A percentile compares a stretch with the other conserved stretches of the same genome.
Evolutionary conservation across 1,140 invertebrate genomes (phyloP).

Genomic region (Lasioglossum baleicum): DNA sequence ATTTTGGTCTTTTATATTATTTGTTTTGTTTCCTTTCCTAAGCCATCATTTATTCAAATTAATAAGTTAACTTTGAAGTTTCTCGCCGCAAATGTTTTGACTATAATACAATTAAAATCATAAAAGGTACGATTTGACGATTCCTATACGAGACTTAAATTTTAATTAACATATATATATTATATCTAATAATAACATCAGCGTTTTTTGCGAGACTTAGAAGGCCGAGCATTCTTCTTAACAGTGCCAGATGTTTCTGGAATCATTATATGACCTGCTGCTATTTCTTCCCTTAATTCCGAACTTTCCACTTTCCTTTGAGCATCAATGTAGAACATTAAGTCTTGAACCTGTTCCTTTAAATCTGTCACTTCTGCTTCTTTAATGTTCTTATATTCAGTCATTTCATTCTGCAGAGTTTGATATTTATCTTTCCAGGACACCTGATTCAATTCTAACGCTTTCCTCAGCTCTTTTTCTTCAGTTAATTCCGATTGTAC

Average conservation of each 20-base stretch:
- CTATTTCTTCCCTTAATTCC: constrained; percentile 84
- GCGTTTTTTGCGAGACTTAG: constrained; percentile 51
- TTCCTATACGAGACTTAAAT: not conserved
- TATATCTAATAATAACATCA: constrained; percentile 19
- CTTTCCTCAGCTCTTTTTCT: constrained; percentile 88
- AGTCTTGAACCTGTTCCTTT: constrained; percentile 94
- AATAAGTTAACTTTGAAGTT: not conserved
- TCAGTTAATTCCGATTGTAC: constrained; percentile 86
- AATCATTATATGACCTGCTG: constrained; percentile 86
- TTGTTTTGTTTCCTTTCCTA: not conserved
- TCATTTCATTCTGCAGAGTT: constrained; percentile 83
- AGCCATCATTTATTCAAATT: not conserved
- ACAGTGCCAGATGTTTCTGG: constrained; percentile 34
- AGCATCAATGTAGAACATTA: constrained; percentile 98
- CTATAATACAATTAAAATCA: constrained; percentile 13
- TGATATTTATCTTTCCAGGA: constrained; percentile 87
- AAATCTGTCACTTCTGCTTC: constrained; percentile 90
- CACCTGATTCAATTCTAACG: constrained; percentile 88
- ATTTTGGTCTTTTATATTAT: not conserved
- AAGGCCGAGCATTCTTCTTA: constrained; percentile 46
- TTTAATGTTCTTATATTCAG: constrained; percentile 81
- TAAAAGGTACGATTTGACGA: constrained; percentile 6
- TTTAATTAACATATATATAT: constrained; percentile 2
- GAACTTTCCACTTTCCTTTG: constrained; percentile 85
- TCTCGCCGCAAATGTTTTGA: not conserved